Conservation (phyloP, 2,113 vertebrate species). For the Chamaetylas fuelleborni region DNA sequence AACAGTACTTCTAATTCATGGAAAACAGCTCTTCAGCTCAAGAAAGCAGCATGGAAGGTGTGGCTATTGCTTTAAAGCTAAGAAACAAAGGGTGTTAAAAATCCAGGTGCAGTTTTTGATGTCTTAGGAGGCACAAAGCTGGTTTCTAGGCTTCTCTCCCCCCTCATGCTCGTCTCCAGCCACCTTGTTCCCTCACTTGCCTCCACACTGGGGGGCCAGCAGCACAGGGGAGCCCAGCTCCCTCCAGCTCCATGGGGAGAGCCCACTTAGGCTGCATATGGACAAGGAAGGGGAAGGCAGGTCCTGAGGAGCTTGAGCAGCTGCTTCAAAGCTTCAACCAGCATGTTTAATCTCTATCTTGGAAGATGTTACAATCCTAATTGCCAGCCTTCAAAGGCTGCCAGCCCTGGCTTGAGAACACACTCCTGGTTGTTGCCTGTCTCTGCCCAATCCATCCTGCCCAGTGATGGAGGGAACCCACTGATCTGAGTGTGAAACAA, state of each 20-base stretch:
- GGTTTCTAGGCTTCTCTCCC: background rate
- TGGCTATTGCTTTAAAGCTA: background rate
- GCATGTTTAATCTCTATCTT: background rate
- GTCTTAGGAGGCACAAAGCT: background rate
- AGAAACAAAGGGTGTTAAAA: background rate
- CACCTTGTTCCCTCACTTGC: background rate
- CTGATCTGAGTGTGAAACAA: background rate
- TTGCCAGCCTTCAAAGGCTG: background rate
- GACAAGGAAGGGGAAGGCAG: background rate
- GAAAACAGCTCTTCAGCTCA: background rate
- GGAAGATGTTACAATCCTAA: background rate
- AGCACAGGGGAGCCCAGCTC: background rate
- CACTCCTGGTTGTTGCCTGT: background rate
- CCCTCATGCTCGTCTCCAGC: background rate
- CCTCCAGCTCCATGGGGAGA: background rate
- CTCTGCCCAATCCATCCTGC: background rate
- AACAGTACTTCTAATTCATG: background rate
- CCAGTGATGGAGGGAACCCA: background rate
- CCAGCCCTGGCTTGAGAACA: background rate
- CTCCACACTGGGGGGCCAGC: accelerated
- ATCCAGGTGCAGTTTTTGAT: background rate
- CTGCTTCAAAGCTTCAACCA: background rate
- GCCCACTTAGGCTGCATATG: background rate
- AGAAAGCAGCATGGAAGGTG: background rate
- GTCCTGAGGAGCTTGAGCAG: background rate